These are phyloP conservation scores for Ectemnius lituratus DNA, from an alignment of 2,888 invertebrate species.

Conservation along the genomic window DNA sequence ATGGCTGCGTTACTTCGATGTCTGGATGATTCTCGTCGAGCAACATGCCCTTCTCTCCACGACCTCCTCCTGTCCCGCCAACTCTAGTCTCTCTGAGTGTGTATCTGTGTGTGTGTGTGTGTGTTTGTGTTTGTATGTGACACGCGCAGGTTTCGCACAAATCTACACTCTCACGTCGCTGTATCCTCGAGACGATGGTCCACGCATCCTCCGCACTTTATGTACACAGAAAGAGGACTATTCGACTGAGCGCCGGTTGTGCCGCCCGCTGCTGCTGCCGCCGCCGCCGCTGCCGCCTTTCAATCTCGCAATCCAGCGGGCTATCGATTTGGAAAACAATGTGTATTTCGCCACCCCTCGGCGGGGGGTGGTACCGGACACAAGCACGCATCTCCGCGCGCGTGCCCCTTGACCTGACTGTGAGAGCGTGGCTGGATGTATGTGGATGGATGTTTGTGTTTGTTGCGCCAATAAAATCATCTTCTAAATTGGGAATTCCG, in stretches of 20 bases:
- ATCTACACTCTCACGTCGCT: constrained; percentile 7
- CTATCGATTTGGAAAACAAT: constrained; percentile 4
- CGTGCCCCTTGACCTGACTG: too few species aligned
- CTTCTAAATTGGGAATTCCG: constrained; percentile 13
- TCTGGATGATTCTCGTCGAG: too few species aligned
- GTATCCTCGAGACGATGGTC: too few species aligned
- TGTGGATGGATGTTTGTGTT: constrained; percentile 12
- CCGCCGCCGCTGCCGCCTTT: too few species aligned
- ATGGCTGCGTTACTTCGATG: too few species aligned
- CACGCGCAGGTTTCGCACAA: constrained; percentile 7
- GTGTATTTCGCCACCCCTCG: background rate
- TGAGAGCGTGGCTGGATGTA: background rate
- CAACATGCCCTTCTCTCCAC: too few species aligned
- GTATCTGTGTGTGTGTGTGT: too few species aligned
- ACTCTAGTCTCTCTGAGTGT: background rate
- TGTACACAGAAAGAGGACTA: constrained; percentile 38
- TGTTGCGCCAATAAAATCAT: constrained; percentile 47
- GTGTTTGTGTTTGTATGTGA: background rate
- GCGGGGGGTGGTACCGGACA: too few species aligned
- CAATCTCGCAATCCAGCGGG: too few species aligned
- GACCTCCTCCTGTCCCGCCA: constrained; percentile 27
- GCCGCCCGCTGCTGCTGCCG: too few species aligned
- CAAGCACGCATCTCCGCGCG: too few species aligned
- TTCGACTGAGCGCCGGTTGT: too few species aligned
- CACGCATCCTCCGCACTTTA: constrained; percentile 6